Evolutionary conservation across 2,113 vertebrate species (phyloP), one percentile per base, ranked within the genome.

Genomic region (Petroica traversi): DNA sequence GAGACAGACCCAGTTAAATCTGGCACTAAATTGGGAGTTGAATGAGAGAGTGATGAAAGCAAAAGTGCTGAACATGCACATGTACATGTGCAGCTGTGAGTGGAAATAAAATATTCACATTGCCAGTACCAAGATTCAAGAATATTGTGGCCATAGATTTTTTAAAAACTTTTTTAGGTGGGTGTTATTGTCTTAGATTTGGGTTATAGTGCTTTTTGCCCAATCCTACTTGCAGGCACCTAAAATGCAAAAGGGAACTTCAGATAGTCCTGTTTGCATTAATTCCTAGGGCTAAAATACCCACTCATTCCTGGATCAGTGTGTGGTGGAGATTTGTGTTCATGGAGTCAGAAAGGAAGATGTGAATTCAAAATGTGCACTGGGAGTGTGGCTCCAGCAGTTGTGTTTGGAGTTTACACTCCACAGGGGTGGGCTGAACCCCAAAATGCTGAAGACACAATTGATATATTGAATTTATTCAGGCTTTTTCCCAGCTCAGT

Each of bases 71-170:
- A 84, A 76, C 36, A 24, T 85, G 85, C 83, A 59, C 71, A 73
- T 38, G 71, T 55, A 41, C 73, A 62, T 71, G 66, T 94, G 84
- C 92, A 93, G 80, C 88, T 82, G 66, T 31, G 41, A 74, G 23
- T 34, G 63, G 57, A 79, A 80, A 91, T 45, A 93, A 57, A 95
- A 78, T 84, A 81, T 5, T 89, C 52, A 31, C 66, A 2, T 76
- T 79, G 73, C 78, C 63, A 89, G 59, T 62, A 74, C 84, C 54
- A 69, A 89, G 84, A 54, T 78, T 95, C 41, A 94, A 93, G 95
- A 96, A 89, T 96, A 93, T 91, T 84, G 86, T 89, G 92, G 95
- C 73, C 64, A n/a, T 14, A 77, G 48, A 51, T 52, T 49, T 62
- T 55, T 72, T 68, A 5, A 2, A 28, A 36, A 19, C 0, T 1